Percentiles rank a stretch among this genome's conserved stretches.
Conservation (phyloP, 2,888 invertebrate species). For the Odontothrips loti region DNA sequence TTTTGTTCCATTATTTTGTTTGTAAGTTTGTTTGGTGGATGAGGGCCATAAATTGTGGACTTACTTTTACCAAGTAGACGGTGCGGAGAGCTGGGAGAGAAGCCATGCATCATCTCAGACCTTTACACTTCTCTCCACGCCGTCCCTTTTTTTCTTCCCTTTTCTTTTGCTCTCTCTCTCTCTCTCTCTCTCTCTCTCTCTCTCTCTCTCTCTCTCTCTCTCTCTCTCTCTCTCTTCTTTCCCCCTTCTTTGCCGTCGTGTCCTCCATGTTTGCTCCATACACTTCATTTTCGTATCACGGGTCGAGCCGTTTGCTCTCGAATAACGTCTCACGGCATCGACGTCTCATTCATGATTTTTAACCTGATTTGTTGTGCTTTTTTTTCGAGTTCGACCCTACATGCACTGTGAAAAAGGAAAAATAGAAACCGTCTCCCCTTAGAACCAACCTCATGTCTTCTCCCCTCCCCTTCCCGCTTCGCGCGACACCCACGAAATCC, state of each 20-base stretch:
- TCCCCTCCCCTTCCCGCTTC: not conserved
- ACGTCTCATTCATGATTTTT: no score
- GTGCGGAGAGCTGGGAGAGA: constrained; percentile 17
- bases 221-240: not conserved
- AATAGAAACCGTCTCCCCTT: no score
- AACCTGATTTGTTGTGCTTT: no score
- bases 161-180: not conserved
- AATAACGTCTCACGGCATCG: no score
- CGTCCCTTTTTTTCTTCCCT: not conserved
- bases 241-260: not conserved
- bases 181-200: not conserved
- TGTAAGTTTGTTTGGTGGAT: not conserved
- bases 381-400: no score
- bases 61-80: constrained; percentile 25
- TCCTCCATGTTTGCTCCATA: not conserved
- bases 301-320: no score
- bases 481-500: not conserved
- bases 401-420: no score
- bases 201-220: not conserved
- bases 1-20: constrained; percentile 11
- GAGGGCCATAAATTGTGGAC: constrained; percentile 15
- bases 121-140: constrained; percentile 11
- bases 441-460: not conserved
- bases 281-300: no score
- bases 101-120: constrained; percentile 26